Conservation (phyloP, 2,797 vertebrate genomes). For the Hapalemur alaotrensis region DNA sequence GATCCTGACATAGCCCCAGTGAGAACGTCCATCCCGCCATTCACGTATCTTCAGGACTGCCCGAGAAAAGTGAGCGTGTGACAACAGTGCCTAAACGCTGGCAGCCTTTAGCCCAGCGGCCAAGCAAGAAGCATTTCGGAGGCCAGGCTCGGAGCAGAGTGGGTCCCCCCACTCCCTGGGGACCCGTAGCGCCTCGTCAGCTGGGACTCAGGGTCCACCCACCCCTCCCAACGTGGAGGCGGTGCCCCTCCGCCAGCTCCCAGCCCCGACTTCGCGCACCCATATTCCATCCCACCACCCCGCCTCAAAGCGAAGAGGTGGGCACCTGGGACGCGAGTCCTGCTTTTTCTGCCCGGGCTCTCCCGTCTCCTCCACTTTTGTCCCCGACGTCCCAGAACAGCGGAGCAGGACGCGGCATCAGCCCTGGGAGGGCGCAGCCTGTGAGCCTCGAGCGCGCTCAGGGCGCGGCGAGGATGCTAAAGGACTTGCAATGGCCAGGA, state of each 20-base stretch:
- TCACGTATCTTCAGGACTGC: background rate
- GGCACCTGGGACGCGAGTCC: constrained; percentile 60
- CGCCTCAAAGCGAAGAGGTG: constrained; percentile 71
- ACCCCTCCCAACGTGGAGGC: constrained; percentile 36
- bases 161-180: background rate
- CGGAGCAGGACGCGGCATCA: constrained; percentile 37
- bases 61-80: background rate
- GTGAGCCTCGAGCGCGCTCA: constrained; percentile 33
- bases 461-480: constrained; percentile 50
- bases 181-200: background rate
- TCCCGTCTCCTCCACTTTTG: constrained; percentile 58
- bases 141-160: background rate
- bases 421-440: constrained; percentile 59
- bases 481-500: background rate
- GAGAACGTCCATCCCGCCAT: background rate
- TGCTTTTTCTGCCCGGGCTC: constrained; percentile 20
- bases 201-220: background rate
- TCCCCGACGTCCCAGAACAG: constrained; percentile 66
- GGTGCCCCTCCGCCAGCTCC: constrained; percentile 69
- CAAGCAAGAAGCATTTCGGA: background rate
- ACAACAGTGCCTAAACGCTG: background rate
- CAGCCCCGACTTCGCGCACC: constrained; percentile 54
- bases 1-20: background rate
- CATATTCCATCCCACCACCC: constrained; percentile 55
- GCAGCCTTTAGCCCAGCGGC: background rate